Conservation (phyloP, 2,797 vertebrate species). For the Lepus townsendii region DNA sequence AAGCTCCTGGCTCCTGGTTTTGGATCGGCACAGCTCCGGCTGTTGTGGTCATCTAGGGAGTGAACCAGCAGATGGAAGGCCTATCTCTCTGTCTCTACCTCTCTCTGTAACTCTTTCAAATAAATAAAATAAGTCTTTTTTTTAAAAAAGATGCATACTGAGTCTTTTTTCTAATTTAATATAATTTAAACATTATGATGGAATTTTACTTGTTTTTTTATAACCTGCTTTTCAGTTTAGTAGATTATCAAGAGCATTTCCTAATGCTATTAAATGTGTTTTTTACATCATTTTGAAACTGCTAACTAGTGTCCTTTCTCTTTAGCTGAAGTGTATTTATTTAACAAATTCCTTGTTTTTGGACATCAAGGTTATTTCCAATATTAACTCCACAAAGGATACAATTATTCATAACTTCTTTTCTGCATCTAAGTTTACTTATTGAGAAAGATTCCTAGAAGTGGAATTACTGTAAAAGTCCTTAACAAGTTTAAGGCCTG, state of each 20-base stretch:
- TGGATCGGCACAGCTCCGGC: too few species aligned
- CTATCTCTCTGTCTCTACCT: too few species aligned
- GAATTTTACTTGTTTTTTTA: neutral
- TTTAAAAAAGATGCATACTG: neutral
- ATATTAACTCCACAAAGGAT: neutral
- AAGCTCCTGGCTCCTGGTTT: too few species aligned
- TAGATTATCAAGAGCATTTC: constrained; percentile 3
- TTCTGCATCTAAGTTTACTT: constrained; percentile 31
- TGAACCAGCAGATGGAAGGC: too few species aligned
- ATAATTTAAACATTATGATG: constrained; percentile 22
- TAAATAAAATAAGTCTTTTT: too few species aligned
- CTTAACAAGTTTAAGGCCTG: constrained; percentile 25
- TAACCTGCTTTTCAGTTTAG: neutral
- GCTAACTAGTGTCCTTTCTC: neutral
- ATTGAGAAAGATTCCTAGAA: constrained; percentile 41
- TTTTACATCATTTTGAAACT: constrained; percentile 40
- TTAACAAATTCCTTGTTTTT: constrained; percentile 49
- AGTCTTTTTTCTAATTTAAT: neutral
- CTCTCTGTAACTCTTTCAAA: too few species aligned
- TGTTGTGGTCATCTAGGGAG: too few species aligned
- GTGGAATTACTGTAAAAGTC: neutral
- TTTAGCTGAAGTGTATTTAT: neutral
- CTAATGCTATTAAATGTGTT: neutral
- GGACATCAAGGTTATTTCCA: neutral
- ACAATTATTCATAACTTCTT: neutral